A percentile compares a stretch with the other conserved stretches of the same genome.
phyloP scores from a whole-genome alignment of 30 jellyfish, hydroid and myxozoan genomes.

The Sanderia malayensis region DNA sequence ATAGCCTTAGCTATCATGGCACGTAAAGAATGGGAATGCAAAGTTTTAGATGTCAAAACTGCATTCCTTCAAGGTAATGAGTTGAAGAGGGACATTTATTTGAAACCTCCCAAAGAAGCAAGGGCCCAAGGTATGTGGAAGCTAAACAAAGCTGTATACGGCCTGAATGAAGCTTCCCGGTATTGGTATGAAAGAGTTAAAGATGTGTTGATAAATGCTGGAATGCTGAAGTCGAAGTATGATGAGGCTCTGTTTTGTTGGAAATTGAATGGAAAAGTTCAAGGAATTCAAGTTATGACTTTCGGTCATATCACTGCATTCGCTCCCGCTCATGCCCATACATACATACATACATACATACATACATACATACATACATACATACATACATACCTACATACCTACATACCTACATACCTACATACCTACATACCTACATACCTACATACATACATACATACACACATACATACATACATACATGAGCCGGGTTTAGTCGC shows the following conservation, averaged over 20 bases:
- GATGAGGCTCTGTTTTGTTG: constrained; percentile 27
- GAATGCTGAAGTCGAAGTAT: constrained; percentile 36
- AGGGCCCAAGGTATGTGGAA: constrained; percentile 30
- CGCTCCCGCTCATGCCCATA: too few species aligned
- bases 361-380: too few species aligned
- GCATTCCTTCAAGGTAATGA: constrained; percentile 51
- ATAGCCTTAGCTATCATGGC: constrained; percentile 33
- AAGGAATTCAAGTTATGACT: too few species aligned
- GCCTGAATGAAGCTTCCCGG: constrained; percentile 38
- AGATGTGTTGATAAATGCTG: constrained; percentile 22
- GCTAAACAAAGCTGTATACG: constrained; percentile 37
- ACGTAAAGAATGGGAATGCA: constrained; percentile 24
- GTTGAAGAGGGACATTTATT: constrained; percentile 15
- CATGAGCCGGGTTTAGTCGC: too few species aligned
- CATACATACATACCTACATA: too few species aligned
- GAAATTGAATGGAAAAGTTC: constrained; percentile 19
- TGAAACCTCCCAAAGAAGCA: constrained; percentile 45
- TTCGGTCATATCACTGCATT: too few species aligned
- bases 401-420: too few species aligned
- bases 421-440: too few species aligned
- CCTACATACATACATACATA: too few species aligned
- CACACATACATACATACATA: too few species aligned
- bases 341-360: too few species aligned
- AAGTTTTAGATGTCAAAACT: constrained; percentile 26
- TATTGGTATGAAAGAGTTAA: constrained; percentile 30